phyloP scores from a whole-genome alignment of 2,113 vertebrate species.

The Cheirogaleus medius region DNA sequence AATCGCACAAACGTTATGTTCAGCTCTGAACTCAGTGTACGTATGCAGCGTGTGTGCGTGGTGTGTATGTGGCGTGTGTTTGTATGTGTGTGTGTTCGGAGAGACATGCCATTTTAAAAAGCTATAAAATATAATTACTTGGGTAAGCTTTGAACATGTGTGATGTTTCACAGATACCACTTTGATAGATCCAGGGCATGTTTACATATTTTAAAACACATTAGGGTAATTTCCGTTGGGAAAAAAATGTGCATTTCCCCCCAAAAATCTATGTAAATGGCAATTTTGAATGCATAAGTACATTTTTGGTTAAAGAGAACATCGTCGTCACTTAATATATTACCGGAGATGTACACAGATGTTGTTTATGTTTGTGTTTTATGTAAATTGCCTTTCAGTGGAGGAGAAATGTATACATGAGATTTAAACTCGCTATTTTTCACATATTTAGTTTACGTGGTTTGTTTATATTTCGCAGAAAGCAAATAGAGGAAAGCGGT shows the following conservation, averaged over 20 bases:
- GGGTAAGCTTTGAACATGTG: slow-evolving; percentile 67
- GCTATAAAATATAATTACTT: not conserved
- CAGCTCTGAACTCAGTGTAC: not conserved
- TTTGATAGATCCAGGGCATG: slow-evolving; percentile 57
- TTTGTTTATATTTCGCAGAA: slow-evolving; percentile 65
- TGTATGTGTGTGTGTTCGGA: not conserved
- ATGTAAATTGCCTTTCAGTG: slow-evolving; percentile 73
- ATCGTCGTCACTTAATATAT: slow-evolving; percentile 71
- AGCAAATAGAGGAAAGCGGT: slow-evolving; percentile 51
- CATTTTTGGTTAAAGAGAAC: slow-evolving; percentile 72
- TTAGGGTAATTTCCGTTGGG: slow-evolving; percentile 54
- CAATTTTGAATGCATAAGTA: slow-evolving; percentile 63
- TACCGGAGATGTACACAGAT: slow-evolving; percentile 70
- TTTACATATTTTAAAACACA: slow-evolving; percentile 70
- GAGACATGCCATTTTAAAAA: slow-evolving; percentile 30
- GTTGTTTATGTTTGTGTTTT: slow-evolving; percentile 75
- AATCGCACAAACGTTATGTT: not conserved
- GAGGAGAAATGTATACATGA: slow-evolving; percentile 69
- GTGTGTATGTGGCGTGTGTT: not conserved
- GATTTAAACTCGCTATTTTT: slow-evolving; percentile 64
- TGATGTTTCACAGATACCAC: slow-evolving; percentile 60
- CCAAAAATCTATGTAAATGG: slow-evolving; percentile 52
- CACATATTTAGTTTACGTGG: slow-evolving; percentile 52
- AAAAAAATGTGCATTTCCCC: not conserved
- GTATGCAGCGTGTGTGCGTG: not conserved